Percentiles rank a stretch among this genome's conserved stretches.
These are phyloP conservation scores for Pseudopodoces humilis DNA, from an alignment of 2,113 vertebrate species.

Conservation along the genomic window DNA sequence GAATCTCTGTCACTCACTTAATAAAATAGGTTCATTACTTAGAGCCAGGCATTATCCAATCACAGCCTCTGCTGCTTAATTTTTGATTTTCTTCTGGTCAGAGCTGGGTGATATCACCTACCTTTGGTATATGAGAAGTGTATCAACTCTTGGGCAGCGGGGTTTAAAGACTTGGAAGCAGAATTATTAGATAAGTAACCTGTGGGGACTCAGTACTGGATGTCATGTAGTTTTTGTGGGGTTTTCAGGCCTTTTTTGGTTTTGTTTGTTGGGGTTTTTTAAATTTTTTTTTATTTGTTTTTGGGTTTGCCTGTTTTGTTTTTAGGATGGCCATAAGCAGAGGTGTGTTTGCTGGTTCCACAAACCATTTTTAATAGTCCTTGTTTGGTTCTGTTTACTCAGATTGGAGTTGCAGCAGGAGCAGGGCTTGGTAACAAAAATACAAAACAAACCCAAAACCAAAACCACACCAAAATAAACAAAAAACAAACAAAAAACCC, in stretches of 20 bases:
- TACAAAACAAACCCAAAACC: neutral
- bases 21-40: neutral
- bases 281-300: neutral
- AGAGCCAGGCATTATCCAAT: neutral
- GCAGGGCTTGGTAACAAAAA: neutral
- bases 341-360: neutral
- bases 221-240: neutral
- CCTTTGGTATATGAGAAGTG: neutral
- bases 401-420: neutral
- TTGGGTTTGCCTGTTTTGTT: neutral
- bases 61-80: neutral
- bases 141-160: neutral
- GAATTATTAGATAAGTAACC: neutral
- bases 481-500: neutral
- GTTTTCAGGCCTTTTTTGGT: rapidly evolving
- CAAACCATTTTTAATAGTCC: neutral
- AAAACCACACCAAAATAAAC: too few species aligned
- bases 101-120: neutral
- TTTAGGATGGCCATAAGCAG: neutral
- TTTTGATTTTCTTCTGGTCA: neutral
- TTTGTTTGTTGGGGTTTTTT: too few species aligned
- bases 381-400: neutral
- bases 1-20: neutral
- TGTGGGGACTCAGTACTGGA: neutral
- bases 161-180: neutral